These are phyloP conservation scores for Polypedilum pembai DNA, from an alignment of 1,140 invertebrate genomes.

Conservation along the genomic window DNA sequence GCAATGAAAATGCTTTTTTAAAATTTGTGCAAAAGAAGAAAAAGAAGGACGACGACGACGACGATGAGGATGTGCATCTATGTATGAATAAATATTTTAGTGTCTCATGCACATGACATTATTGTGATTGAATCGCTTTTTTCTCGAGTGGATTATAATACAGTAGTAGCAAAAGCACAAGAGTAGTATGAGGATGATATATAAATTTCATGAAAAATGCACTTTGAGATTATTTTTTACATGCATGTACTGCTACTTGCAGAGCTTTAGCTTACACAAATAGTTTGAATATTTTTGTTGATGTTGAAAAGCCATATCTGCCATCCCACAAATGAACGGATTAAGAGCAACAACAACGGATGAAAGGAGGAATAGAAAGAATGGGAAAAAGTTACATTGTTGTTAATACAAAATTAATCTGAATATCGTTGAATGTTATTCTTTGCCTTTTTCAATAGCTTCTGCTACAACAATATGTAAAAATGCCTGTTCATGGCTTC, in stretches of 20 bases:
- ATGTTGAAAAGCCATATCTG: background rate
- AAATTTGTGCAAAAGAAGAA: background rate
- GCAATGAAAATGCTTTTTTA: background rate
- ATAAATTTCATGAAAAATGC: background rate
- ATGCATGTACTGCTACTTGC: background rate
- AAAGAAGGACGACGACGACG: no score
- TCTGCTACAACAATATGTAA: background rate
- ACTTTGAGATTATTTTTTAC: background rate
- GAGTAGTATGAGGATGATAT: no score
- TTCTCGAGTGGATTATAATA: background rate
- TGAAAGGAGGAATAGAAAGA: background rate
- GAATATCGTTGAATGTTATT: conserved; percentile 12
- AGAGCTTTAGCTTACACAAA: no score
- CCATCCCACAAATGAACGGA: background rate
- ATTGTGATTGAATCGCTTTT: background rate
- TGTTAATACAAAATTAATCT: conserved; percentile 3
- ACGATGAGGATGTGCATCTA: background rate
- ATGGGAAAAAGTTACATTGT: background rate
- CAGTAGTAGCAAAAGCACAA: no score
- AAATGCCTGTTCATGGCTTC: background rate
- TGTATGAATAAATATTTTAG: background rate
- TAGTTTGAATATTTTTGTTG: no score
- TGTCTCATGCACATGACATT: conserved; percentile 11
- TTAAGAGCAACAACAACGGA: background rate
- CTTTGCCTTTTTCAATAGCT: conserved; percentile 1